These are phyloP conservation scores for Diloba caeruleocephala DNA, from an alignment of 2,888 invertebrate species.

Conservation along the genomic window DNA sequence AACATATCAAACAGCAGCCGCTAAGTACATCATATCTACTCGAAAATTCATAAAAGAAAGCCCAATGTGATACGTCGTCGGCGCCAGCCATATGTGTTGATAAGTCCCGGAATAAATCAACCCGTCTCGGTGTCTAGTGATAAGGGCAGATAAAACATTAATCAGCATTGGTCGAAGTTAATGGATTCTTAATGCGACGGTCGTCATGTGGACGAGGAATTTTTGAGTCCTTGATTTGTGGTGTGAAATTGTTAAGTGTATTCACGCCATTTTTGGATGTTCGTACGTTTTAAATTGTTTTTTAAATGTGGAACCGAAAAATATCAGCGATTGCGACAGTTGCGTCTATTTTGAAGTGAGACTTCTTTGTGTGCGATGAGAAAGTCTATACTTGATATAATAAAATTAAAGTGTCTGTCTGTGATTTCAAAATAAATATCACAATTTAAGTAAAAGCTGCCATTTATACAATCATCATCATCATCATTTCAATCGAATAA, in stretches of 20 bases:
- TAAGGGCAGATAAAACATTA: slow-evolving; percentile 74
- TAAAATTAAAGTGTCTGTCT: too few relatives aligned
- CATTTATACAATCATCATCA: too few relatives aligned
- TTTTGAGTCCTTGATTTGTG: slow-evolving; percentile 39
- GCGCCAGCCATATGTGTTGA: slow-evolving; percentile 65
- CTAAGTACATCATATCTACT: slow-evolving; percentile 61
- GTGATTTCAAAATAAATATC: too few relatives aligned
- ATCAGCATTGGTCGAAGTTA: slow-evolving; percentile 70
- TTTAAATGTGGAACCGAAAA: too few relatives aligned
- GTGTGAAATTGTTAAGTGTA: slow-evolving; percentile 37
- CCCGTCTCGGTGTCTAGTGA: slow-evolving; percentile 61
- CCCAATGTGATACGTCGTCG: slow-evolving; percentile 54
- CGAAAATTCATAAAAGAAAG: slow-evolving; percentile 70
- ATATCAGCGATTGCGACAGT: too few relatives aligned
- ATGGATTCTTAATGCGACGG: slow-evolving; percentile 75
- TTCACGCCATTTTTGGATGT: slow-evolving; percentile 16
- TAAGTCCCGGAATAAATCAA: slow-evolving; percentile 69
- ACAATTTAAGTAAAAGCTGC: too few relatives aligned
- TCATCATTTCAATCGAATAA: too few relatives aligned
- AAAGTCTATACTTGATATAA: too few relatives aligned
- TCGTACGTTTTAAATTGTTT: too few relatives aligned
- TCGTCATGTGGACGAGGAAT: slow-evolving; percentile 57
- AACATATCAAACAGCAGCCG: slow-evolving; percentile 65
- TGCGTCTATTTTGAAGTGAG: too few relatives aligned
- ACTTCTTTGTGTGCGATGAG: too few relatives aligned